Conservation (phyloP, 2,113 vertebrate genomes). For the Falco punctatus region DNA sequence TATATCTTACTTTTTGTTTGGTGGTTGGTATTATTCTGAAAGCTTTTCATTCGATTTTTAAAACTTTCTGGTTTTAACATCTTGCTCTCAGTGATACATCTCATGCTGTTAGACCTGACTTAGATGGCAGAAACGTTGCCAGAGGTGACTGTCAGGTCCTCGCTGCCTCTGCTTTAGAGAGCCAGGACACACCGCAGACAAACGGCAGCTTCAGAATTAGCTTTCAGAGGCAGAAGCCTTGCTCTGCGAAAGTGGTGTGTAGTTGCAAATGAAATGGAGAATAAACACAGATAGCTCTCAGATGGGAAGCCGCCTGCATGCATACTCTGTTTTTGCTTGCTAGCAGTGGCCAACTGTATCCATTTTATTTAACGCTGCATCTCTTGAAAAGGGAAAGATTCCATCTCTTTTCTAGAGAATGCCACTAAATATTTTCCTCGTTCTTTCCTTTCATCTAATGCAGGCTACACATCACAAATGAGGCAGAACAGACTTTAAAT, state of each 20-base stretch:
- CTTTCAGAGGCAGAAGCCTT: not conserved
- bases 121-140: not conserved
- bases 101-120: fast-evolving
- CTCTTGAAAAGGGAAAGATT: not conserved
- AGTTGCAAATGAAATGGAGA: not conserved
- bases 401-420: not conserved
- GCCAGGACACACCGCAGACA: not conserved
- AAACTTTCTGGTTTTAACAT: not conserved
- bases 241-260: not conserved
- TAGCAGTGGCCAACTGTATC: not conserved
- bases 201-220: not conserved
- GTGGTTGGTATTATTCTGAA: not conserved
- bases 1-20: not conserved
- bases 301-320: not conserved
- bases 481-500: slow-evolving; percentile 39
- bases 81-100: not conserved
- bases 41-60: not conserved
- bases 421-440: not conserved
- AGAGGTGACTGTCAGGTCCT: not conserved
- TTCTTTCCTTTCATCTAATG: not conserved
- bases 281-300: not conserved
- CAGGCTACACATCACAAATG: not conserved
- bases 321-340: not conserved
- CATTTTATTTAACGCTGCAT: not conserved
- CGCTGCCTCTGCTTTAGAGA: not conserved